Conservation (phyloP, 2,797 vertebrate species). For the Chlorospingus semifuscus region DNA sequence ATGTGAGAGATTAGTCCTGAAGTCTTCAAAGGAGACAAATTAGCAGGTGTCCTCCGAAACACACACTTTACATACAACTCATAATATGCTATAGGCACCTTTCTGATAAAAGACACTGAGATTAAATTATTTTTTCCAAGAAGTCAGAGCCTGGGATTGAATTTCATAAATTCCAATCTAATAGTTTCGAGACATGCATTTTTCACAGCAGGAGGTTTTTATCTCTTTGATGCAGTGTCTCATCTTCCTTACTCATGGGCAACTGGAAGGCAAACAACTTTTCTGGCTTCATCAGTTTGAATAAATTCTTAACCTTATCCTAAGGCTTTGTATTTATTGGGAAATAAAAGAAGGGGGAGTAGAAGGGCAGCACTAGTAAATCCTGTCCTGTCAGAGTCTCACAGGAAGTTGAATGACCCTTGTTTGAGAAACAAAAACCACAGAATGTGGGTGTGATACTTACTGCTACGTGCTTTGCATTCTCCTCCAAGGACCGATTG, state of each 20-base stretch:
- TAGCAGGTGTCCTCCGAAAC: neutral
- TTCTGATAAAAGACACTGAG: neutral
- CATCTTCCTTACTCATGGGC: neutral
- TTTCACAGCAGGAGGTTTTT: neutral
- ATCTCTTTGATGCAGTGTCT: neutral
- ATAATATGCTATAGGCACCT: neutral
- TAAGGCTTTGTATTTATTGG: conserved; percentile 24
- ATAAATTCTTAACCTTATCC: neutral
- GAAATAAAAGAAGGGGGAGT: conserved; percentile 8
- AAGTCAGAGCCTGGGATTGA: neutral
- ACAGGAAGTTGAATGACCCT: conserved; percentile 29
- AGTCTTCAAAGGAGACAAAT: neutral
- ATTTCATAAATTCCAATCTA: neutral
- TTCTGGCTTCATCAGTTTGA: neutral
- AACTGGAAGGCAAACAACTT: neutral
- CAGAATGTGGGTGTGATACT: conserved; percentile 22
- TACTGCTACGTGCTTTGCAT: conserved; percentile 5
- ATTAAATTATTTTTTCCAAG: neutral
- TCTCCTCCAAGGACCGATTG: neutral
- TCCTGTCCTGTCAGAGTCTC: neutral
- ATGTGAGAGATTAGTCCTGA: neutral
- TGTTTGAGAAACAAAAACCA: conserved; percentile 8
- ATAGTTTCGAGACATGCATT: neutral
- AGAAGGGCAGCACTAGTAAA: neutral
- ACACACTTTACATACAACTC: neutral